These are phyloP conservation scores for Clarias gariepinus DNA, from an alignment of 2,113 vertebrate genomes.

Conservation along the genomic window DNA sequence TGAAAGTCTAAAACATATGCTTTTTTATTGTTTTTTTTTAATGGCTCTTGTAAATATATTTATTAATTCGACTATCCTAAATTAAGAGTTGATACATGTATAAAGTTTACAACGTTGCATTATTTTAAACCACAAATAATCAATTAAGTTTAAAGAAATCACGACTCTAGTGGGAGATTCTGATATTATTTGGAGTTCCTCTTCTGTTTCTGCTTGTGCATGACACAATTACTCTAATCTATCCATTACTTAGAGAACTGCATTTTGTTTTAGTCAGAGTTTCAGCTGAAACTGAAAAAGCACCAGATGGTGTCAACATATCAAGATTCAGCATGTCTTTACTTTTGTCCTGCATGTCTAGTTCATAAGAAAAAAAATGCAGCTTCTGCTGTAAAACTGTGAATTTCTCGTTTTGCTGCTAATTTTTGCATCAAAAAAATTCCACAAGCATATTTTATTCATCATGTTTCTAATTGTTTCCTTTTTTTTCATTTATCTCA, in stretches of 20 bases:
- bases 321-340: not conserved
- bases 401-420: not conserved
- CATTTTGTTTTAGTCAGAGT: not conserved
- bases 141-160: not conserved
- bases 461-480: constrained; percentile 2
- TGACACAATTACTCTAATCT: not conserved
- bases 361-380: not conserved
- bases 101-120: not conserved
- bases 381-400: not conserved
- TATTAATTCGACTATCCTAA: not conserved
- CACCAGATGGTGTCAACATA: not conserved
- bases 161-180: not conserved
- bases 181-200: not conserved
- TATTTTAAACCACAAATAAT: not conserved
- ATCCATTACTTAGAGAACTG: not conserved
- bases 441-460: not conserved
- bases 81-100: not conserved
- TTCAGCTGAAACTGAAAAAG: constrained; percentile 11
- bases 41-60: not conserved
- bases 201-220: not conserved
- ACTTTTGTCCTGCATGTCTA: not conserved
- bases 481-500: constrained; percentile 49
- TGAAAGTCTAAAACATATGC: not conserved
- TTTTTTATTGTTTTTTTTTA: not conserved
- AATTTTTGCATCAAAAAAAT: not conserved